A percentile compares a stretch with the other conserved stretches of the same genome.
These are phyloP conservation scores for Pammene fasciana DNA, from an alignment of 2,888 invertebrate genomes.

Conservation along the genomic window DNA sequence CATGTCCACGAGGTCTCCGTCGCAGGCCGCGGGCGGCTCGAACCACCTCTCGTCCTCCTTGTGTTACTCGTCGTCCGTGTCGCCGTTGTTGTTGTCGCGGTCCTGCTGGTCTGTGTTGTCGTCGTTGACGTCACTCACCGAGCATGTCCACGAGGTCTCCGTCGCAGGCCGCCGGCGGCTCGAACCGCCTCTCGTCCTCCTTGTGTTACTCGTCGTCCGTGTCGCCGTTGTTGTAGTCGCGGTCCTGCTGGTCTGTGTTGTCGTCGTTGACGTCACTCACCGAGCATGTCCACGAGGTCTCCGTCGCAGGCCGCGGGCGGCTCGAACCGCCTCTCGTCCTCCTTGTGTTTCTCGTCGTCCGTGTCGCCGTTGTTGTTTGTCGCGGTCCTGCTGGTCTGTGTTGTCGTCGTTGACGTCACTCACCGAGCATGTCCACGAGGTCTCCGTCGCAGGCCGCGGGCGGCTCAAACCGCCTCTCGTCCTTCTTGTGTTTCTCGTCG, in stretches of 20 bases:
- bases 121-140: too few species aligned
- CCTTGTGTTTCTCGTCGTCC: slow-evolving; percentile 86
- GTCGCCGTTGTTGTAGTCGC: slow-evolving; percentile 86
- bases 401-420: too few species aligned
- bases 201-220: slow-evolving; percentile 86
- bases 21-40: slow-evolving; percentile 90
- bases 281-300: slow-evolving; percentile 95
- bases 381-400: slow-evolving; percentile 77
- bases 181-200: slow-evolving; percentile 93
- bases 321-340: slow-evolving; percentile 94
- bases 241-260: slow-evolving; percentile 76
- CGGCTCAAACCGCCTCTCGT: slow-evolving; percentile 93
- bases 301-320: slow-evolving; percentile 90
- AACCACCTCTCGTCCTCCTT: slow-evolving; percentile 91
- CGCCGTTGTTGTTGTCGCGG: slow-evolving; percentile 85
- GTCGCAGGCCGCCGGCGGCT: slow-evolving; percentile 90
- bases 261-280: slow-evolving; percentile 63
- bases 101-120: slow-evolving; percentile 73
- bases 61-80: slow-evolving; percentile 86
- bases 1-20: slow-evolving; percentile 96
- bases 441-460: slow-evolving; percentile 92
- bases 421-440: slow-evolving; percentile 94
- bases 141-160: slow-evolving; percentile 96
- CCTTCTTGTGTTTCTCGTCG: slow-evolving; percentile 86
- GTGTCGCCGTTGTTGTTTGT: slow-evolving; percentile 86